Conservation (phyloP, 2,797 vertebrate genomes). For the Anniella stebbinsi region DNA sequence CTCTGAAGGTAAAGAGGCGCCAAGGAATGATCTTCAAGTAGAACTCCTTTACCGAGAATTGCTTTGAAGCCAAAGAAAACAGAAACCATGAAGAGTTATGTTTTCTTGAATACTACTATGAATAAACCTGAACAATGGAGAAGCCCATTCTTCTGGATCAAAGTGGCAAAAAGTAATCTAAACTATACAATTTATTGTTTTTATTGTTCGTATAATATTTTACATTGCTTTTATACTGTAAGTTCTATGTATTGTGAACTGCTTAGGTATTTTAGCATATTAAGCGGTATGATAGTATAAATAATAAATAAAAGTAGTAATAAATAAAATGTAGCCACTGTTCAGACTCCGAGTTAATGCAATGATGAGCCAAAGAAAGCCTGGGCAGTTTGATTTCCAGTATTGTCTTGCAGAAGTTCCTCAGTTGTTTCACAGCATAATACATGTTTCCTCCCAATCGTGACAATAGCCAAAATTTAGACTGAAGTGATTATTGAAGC, state of each 20-base stretch:
- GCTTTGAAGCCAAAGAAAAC: slow-evolving; percentile 81
- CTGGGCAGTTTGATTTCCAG: slow-evolving; percentile 16
- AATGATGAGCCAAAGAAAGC: slow-evolving; percentile 4
- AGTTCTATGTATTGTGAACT: no score
- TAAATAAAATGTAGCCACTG: not conserved
- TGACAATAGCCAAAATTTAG: not conserved
- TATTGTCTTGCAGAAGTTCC: slow-evolving; percentile 23
- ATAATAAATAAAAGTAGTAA: not conserved
- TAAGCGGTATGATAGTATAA: no score
- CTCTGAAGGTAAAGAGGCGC: slow-evolving; percentile 98
- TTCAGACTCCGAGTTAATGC: not conserved
- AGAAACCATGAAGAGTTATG: slow-evolving; percentile 52
- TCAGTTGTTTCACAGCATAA: slow-evolving; percentile 36
- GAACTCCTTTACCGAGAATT: slow-evolving; percentile 99
- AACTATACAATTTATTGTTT: not conserved
- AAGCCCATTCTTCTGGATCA: not conserved
- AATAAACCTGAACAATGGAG: slow-evolving; percentile 9
- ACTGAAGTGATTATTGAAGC: slow-evolving; percentile 26
- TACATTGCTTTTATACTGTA: no score
- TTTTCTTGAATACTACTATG: slow-evolving; percentile 15
- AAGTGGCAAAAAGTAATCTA: slow-evolving; percentile 10
- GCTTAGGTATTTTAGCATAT: no score
- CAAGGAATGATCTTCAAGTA: slow-evolving; percentile 99
- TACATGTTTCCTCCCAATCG: slow-evolving; percentile 24
- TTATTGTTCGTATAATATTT: no score